phyloP scores from a whole-genome alignment of 2,113 vertebrate species.

The Cercocebus atys region DNA sequence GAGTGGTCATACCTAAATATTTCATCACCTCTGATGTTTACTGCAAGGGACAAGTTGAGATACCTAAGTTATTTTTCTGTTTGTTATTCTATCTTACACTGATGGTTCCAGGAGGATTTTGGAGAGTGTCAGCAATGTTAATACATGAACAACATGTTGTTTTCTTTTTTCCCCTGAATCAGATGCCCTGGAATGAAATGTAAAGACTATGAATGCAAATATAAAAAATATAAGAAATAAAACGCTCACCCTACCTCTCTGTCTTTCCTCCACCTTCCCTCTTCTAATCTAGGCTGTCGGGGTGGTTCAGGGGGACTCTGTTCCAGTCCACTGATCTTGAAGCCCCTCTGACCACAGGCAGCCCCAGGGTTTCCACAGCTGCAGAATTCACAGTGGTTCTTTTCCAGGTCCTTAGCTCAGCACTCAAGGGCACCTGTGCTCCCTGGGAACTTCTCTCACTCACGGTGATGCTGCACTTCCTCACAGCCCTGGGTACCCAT shows the following conservation, averaged over 20 bases:
- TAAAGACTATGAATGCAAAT: background rate
- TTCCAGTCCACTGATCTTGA: background rate
- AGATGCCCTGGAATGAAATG: background rate
- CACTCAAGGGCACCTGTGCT: background rate
- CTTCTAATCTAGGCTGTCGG: too few relatives aligned
- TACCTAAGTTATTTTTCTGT: background rate
- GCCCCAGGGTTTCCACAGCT: too few relatives aligned
- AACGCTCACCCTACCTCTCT: fast-evolving
- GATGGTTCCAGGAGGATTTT: background rate
- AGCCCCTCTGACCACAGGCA: fast-evolving
- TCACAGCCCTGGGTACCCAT: background rate
- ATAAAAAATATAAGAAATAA: background rate
- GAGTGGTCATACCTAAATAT: background rate
- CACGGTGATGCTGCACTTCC: fast-evolving
- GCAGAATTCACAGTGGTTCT: fast-evolving
- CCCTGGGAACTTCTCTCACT: too few relatives aligned
- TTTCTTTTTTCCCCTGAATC: background rate
- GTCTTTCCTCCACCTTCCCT: background rate
- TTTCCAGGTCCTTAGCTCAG: background rate
- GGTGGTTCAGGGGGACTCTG: fast-evolving
- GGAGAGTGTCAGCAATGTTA: background rate
- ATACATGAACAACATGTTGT: background rate
- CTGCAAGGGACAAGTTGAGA: background rate
- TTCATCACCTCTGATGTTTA: background rate
- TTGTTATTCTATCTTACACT: fast-evolving